Evolutionary conservation across 1,140 invertebrate species (phyloP).

Genomic region (Temnothorax curvispinosus): DNA sequence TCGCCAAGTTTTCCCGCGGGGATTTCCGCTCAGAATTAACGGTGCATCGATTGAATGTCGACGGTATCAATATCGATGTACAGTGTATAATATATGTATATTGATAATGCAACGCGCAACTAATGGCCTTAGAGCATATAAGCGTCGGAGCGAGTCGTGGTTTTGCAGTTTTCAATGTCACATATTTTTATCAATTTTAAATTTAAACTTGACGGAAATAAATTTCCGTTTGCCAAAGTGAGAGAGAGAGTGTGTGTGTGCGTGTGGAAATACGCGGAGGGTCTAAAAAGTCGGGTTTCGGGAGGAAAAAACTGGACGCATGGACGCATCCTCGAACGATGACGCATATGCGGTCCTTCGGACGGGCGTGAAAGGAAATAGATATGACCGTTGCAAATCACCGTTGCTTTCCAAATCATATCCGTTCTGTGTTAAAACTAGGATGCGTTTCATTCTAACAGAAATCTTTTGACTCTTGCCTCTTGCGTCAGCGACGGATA

Average conservation of each 20-base stretch:
- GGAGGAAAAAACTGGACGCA: not conserved
- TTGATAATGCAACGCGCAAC: not conserved
- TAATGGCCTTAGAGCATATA: not conserved
- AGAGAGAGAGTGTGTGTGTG: too few species aligned
- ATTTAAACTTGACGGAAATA: not conserved
- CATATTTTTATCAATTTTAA: not conserved
- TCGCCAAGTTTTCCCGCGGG: not conserved
- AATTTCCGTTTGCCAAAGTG: not conserved
- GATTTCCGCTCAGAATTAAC: not conserved
- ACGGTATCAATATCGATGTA: not conserved
- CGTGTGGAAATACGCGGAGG: not conserved
- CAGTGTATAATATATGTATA: not conserved
- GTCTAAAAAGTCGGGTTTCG: not conserved
- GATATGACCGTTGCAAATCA: slow-evolving; percentile 21
- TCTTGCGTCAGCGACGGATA: not conserved
- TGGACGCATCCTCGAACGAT: not conserved
- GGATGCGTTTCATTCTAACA: slow-evolving; percentile 6
- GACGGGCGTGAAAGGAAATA: slow-evolving; percentile 35
- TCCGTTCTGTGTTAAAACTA: slow-evolving; percentile 7
- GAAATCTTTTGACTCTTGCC: not conserved
- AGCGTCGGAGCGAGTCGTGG: not conserved
- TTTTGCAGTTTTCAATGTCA: not conserved
- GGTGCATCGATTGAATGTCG: not conserved
- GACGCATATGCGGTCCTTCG: not conserved
- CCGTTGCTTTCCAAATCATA: slow-evolving; percentile 6